A percentile compares a stretch with the other conserved stretches of the same genome.
phyloP scores from a whole-genome alignment of 2,888 invertebrate genomes.

The Electrophaes corylata region DNA sequence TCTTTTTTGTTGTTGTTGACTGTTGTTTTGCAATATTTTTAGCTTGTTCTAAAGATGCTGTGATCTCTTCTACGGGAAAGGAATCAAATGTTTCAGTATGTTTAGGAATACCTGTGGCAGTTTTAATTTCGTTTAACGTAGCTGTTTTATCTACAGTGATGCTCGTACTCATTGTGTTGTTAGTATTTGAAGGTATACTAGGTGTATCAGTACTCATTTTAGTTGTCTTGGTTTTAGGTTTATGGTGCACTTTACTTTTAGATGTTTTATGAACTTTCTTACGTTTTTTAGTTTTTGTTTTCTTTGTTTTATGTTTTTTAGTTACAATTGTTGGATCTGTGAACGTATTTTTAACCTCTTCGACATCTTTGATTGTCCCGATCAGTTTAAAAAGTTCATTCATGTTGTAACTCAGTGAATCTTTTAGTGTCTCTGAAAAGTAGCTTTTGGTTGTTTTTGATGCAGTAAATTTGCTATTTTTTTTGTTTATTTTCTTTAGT shows the following conservation, averaged over 20 bases:
- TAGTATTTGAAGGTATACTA: neutral
- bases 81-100: neutral
- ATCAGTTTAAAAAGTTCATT: constrained; percentile 49
- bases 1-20: constrained; percentile 2
- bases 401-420: constrained; percentile 41
- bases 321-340: constrained; percentile 23
- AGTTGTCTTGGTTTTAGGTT: constrained; percentile 3
- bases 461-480: neutral
- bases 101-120: neutral
- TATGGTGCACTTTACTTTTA: constrained; percentile 7
- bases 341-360: constrained; percentile 23
- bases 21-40: neutral
- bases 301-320: constrained; percentile 8
- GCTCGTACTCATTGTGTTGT: neutral
- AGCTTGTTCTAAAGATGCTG: neutral
- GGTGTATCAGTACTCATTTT: neutral
- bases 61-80: neutral
- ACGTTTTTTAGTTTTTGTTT: constrained; percentile 10
- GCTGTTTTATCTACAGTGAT: neutral
- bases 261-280: constrained; percentile 12
- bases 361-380: constrained; percentile 37
- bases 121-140: neutral
- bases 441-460: neutral
- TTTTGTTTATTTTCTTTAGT: constrained; percentile 6
- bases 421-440: neutral